Evolutionary conservation across 2,888 invertebrate genomes (phyloP).

Genomic region (Drosophila maculinotata): DNA sequence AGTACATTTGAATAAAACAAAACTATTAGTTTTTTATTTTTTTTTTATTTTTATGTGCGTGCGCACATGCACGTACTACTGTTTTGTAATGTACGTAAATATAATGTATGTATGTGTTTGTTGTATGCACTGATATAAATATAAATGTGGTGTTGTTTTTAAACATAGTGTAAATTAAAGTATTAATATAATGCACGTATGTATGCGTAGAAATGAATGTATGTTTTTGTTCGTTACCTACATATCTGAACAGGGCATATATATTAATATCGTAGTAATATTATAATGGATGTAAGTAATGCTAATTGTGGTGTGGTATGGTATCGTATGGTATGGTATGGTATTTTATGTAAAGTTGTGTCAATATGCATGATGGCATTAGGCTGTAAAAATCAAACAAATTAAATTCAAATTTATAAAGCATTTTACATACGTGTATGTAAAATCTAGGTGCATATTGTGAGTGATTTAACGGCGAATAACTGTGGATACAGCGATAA

Average conservation of each 20-base stretch:
- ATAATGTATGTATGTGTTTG: conserved; percentile 52
- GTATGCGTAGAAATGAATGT: conserved; percentile 50
- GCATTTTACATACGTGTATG: conserved; percentile 31
- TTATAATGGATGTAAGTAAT: conserved; percentile 45
- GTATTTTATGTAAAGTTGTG: conserved; percentile 29
- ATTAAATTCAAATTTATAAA: conserved; percentile 15
- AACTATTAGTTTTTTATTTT: conserved; percentile 9
- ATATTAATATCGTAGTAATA: conserved; percentile 50
- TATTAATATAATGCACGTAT: conserved; percentile 41
- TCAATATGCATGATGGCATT: conserved; percentile 22
- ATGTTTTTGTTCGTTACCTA: conserved; percentile 50
- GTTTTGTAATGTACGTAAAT: conserved; percentile 52
- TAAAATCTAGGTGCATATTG: conserved; percentile 37
- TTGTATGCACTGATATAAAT: conserved; percentile 49
- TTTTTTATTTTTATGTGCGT: conserved; percentile 69
- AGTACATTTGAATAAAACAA: conserved; percentile 10
- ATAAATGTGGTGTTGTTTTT: conserved; percentile 51
- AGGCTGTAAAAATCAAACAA: conserved; percentile 20
- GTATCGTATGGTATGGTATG: conserved; percentile 2
- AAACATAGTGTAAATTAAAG: conserved; percentile 34
- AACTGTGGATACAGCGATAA: conserved; percentile 41
- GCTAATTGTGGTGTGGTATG: conserved; percentile 29
- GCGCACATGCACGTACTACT: conserved; percentile 62
- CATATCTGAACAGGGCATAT: conserved; percentile 43
- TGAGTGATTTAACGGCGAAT: conserved; percentile 18